Percentiles rank a stretch among this genome's conserved stretches.
Evolutionary conservation across 2,113 vertebrate species (phyloP).

Genomic region (Rissa tridactyla): DNA sequence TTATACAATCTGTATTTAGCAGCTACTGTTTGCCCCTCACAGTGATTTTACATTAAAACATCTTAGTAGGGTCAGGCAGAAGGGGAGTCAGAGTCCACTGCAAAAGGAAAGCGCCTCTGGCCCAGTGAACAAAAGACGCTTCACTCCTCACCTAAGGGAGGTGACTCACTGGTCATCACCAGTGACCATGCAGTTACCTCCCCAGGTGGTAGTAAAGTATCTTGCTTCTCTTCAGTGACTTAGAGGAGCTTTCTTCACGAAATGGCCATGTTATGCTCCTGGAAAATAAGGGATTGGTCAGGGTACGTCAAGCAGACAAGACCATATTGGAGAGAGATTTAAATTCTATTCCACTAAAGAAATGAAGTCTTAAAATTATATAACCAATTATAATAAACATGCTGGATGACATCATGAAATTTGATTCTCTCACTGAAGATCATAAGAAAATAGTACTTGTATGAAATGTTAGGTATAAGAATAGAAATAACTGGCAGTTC

Average conservation of each 20-base stretch:
- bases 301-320: background rate
- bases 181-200: constrained; percentile 31
- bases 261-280: background rate
- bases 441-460: background rate
- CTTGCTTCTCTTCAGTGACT: background rate
- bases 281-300: background rate
- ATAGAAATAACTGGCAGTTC: background rate
- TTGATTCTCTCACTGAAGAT: background rate
- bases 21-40: background rate
- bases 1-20: background rate
- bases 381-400: background rate
- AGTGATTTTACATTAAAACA: background rate
- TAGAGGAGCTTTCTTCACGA: background rate
- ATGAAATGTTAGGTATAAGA: background rate
- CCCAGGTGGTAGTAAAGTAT: constrained; percentile 29
- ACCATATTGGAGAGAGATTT: background rate
- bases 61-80: background rate
- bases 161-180: constrained; percentile 48
- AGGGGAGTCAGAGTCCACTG: background rate
- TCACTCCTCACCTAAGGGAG: constrained; percentile 50
- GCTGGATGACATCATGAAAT: background rate
- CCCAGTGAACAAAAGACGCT: constrained; percentile 36
- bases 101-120: background rate
- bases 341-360: background rate
- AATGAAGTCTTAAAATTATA: background rate